Percentiles rank a stretch among this genome's conserved stretches.
Conservation (phyloP, 2,113 vertebrate genomes). For the Prunella himalayana region DNA sequence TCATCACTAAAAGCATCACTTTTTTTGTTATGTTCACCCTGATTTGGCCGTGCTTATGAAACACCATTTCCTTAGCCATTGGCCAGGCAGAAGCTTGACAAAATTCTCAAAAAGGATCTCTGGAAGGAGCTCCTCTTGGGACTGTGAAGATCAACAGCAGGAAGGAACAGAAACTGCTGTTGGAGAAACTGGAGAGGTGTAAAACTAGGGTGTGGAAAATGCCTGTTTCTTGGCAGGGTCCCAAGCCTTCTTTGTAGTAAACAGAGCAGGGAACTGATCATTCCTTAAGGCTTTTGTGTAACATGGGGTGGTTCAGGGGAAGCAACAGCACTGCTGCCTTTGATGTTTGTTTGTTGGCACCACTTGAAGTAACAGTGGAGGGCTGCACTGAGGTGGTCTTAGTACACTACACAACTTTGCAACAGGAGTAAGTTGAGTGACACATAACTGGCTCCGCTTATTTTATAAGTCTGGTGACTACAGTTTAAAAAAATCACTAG, state of each 20-base stretch:
- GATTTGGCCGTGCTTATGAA: background rate
- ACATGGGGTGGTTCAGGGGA: background rate
- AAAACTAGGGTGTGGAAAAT: conserved; percentile 71
- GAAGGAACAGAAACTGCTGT: conserved; percentile 75
- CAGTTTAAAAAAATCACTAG: background rate
- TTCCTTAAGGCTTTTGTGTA: background rate
- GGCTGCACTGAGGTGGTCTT: background rate
- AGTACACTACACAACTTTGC: background rate
- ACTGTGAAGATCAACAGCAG: conserved; percentile 74
- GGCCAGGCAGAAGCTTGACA: conserved; percentile 79
- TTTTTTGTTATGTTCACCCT: background rate
- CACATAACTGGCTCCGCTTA: accelerated
- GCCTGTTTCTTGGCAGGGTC: background rate
- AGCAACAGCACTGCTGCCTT: background rate
- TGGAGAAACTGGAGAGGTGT: conserved; percentile 76
- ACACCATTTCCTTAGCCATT: conserved; percentile 50
- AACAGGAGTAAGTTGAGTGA: background rate
- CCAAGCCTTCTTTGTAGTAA: background rate
- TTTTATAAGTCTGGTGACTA: background rate
- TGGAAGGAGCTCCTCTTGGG: conserved; percentile 82
- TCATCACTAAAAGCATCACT: background rate
- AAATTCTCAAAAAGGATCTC: conserved; percentile 82
- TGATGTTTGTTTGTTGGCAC: background rate
- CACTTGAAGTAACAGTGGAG: background rate
- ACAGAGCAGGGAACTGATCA: background rate